Evolutionary conservation across 1,140 invertebrate species (phyloP).

Genomic region (Acromyrmex echinatior): DNA sequence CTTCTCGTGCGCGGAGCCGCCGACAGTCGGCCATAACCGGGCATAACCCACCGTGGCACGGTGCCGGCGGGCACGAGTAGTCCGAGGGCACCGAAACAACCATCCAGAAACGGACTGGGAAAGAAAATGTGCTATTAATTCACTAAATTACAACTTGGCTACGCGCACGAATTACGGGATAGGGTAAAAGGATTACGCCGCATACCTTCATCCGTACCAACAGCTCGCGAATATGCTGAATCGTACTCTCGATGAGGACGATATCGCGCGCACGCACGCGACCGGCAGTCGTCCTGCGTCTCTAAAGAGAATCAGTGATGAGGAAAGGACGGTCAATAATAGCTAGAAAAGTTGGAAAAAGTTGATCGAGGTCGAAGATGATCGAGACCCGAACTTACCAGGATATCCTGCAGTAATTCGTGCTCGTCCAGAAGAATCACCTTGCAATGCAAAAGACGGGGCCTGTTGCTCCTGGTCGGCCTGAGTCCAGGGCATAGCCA

Average conservation of each 20-base stretch:
- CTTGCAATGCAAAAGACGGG: slow-evolving; percentile 89
- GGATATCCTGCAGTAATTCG: slow-evolving; percentile 89
- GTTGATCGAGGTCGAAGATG: not conserved
- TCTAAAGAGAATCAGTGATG: not conserved
- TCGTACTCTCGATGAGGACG: not conserved
- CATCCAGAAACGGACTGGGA: slow-evolving; percentile 55
- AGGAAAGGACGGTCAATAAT: not conserved
- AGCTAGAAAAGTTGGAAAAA: not conserved
- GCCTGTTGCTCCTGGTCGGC: slow-evolving; percentile 87
- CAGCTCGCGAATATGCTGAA: not conserved
- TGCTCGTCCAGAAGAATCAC: slow-evolving; percentile 89
- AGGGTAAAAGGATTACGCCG: not conserved
- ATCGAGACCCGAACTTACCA: slow-evolving; percentile 85
- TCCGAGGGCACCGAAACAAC: slow-evolving; percentile 36
- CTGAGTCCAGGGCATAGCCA: slow-evolving; percentile 86
- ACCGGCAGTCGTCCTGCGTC: not conserved
- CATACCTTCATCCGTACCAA: slow-evolving; percentile 1
- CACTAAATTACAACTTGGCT: slow-evolving; percentile 70
- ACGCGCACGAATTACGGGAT: slow-evolving; percentile 37
- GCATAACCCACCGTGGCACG: slow-evolving; percentile 63
- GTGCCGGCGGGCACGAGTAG: slow-evolving; percentile 60
- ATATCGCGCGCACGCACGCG: not conserved
- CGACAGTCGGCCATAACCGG: slow-evolving; percentile 64
- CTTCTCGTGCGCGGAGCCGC: slow-evolving; percentile 56
- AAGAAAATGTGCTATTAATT: slow-evolving; percentile 72